Base-by-base conservation (phyloP, 2,113 vertebrate species). In the Thamnophis sirtalis region DNA sequence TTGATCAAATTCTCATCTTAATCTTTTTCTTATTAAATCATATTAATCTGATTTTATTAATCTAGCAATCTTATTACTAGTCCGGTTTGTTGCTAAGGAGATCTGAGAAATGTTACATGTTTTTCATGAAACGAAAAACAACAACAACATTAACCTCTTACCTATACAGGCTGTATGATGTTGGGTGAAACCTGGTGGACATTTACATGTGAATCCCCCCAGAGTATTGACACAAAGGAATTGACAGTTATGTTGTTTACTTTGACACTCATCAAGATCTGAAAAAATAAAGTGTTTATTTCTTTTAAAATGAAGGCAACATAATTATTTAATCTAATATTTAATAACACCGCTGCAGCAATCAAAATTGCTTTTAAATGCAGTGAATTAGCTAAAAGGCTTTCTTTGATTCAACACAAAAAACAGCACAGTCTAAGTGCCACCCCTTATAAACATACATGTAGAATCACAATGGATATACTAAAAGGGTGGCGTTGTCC, bases 201-300 rank as follows among this genome's bases (percentile, higher is more conserved):
- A 98, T 97, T 98, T 98, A 96, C 98, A 98, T 21, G 97, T 98
- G 91, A 98, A 98, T 3, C 98, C 98, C 49, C 98, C 98, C 26
- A 98, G 96, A 5, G 97, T 98, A 95, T 98, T 98, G 94, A 97
- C 96, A 92, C 98, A 98, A 84, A 98, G 97, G 95, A 98, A 98
- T 91, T 98, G 98, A 95, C 98, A 98, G 10, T 98, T 98, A 93
- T 98, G 98, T 56, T 98, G 98, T 89, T 98, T 98, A 87, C 97
- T 98, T 84, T 98, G 98, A 96, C 98, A 98, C 96, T 98, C 98
- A 87, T 98, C 98, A 73, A 98, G 98, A 96, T 98, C 98, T 98
- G 95, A 96, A 85, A 84, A 22, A 19, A 60, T 7, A 1, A 21
- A 5, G 8, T 26, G 3, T 38, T 38, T 56, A 53, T 58, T 93